These are phyloP conservation scores for Scaptodrosophila latifasciaeformis DNA, from an alignment of 2,888 invertebrate species.

Conservation along the genomic window DNA sequence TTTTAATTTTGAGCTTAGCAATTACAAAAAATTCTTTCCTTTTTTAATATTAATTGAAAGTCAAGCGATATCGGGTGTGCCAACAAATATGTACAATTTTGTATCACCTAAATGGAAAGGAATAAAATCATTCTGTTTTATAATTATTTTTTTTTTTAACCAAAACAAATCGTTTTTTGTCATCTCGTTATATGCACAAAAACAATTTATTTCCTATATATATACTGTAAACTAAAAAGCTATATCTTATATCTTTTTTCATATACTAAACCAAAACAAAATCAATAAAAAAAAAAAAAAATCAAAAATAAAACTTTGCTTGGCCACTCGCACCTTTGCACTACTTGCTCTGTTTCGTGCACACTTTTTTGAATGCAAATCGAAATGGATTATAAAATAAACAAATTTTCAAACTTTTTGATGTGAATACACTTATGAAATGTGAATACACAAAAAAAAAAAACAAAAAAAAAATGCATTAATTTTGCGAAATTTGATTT, in stretches of 20 bases:
- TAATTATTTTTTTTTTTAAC: constrained; percentile 12
- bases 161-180: background rate
- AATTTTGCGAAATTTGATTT: constrained; percentile 67
- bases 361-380: constrained; percentile 68
- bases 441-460: constrained; percentile 10
- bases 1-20: constrained; percentile 10
- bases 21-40: constrained; percentile 52
- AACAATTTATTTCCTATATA: constrained; percentile 37
- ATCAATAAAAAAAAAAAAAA: constrained; percentile 30
- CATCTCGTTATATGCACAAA: constrained; percentile 38
- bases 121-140: no score
- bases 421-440: constrained; percentile 50
- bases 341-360: constrained; percentile 70
- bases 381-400: constrained; percentile 52
- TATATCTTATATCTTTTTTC: constrained; percentile 70
- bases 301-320: constrained; percentile 61
- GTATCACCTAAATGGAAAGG: no score
- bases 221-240: constrained; percentile 66
- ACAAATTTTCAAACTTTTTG: constrained; percentile 62
- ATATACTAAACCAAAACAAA: constrained; percentile 52
- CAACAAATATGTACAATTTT: constrained; percentile 68
- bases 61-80: constrained; percentile 61
- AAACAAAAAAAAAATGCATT: constrained; percentile 26
- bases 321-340: constrained; percentile 70
- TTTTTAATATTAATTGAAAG: constrained; percentile 2